Base-by-base conservation (phyloP, 2,113 vertebrate species). In the Ammodytes dubius region DNA sequence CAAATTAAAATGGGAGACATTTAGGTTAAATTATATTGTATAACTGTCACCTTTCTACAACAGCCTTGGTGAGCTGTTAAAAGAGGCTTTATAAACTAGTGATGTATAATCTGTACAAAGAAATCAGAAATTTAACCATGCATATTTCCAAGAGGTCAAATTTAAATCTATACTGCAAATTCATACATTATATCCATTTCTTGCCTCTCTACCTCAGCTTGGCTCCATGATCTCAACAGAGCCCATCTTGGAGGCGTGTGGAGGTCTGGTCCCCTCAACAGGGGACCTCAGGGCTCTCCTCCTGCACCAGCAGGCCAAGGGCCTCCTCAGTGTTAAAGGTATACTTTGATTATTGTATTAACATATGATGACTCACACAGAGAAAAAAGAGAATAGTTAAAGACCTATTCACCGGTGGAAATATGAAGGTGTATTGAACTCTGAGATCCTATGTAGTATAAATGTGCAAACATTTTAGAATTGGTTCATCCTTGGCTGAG, bases 161-260 rank as follows among this genome's bases (percentile, higher is more conserved):
- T 39, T 27, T 3, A 53, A 56, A 13, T 53, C 12, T 8, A 11
- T 42, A 0, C 35, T 45, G 7, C 2, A 49, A 5, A 63, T 1
- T 17, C 47, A 45, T 15, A 71, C 5, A 27, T 65, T 42, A 8
- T 6, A 65, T 64, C 47, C 4, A 19, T 59, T 69, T 35, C 8
- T 8, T 63, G 7, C 6, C 4, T 57, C 9, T 73, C 19, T 3
- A 45, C 59, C 66, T 78, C 69, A 95, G 95, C 94, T 95, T 49
- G 94, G 92, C n/a, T 54, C 89, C 42, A 91, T 95, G 93, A 93
- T 95, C 69, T 90, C 92, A n/a, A 82, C 80, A 0, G 91, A 91
- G 9, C 74, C 93, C 4, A 74, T 90, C 54, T 85, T 95, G 70
- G 94, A 94, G 46, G 94, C 91, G 0, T 95, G 95, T n/a, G 89